phyloP scores from a whole-genome alignment of 2,113 vertebrate genomes.

The Lepisosteus oculatus region DNA sequence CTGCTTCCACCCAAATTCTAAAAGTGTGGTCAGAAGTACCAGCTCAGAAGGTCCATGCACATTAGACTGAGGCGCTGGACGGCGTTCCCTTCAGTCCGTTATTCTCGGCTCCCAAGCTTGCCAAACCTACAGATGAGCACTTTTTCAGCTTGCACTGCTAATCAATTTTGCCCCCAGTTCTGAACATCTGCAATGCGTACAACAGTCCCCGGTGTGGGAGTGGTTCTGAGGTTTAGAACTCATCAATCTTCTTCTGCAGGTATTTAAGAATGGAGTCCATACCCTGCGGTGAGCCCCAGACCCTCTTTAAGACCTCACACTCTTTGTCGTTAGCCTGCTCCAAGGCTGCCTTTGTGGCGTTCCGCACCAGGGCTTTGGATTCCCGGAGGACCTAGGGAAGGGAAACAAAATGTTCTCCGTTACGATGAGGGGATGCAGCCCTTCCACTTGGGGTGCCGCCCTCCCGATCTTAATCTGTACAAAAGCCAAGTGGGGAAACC shows the following conservation, averaged over 20 bases:
- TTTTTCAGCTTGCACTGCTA: too few species aligned
- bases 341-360: slow-evolving; percentile 78
- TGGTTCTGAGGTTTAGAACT: slow-evolving; percentile 62
- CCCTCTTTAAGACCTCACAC: slow-evolving; percentile 88
- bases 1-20: not conserved
- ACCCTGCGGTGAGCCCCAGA: slow-evolving; percentile 93
- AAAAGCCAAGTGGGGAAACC: too few species aligned
- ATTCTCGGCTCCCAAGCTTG: slow-evolving; percentile 38
- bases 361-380: slow-evolving; percentile 91
- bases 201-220: too few species aligned
- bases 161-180: too few species aligned
- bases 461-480: too few species aligned
- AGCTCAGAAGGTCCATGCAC: slow-evolving; percentile 51
- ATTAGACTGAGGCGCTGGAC: slow-evolving; percentile 28
- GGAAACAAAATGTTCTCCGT: too few species aligned
- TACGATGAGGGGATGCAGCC: too few species aligned
- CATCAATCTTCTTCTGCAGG: slow-evolving; percentile 86
- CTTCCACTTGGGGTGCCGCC: too few species aligned
- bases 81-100: slow-evolving; percentile 2
- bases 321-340: slow-evolving; percentile 94
- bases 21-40: slow-evolving; percentile 51
- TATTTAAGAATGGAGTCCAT: slow-evolving; percentile 93
- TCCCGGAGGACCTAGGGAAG: slow-evolving; percentile 83
- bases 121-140: too few species aligned
- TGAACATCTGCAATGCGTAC: slow-evolving; percentile 1